Evolutionary conservation across 2,888 invertebrate species (phyloP).

Genomic region (Torymus tubicola): DNA sequence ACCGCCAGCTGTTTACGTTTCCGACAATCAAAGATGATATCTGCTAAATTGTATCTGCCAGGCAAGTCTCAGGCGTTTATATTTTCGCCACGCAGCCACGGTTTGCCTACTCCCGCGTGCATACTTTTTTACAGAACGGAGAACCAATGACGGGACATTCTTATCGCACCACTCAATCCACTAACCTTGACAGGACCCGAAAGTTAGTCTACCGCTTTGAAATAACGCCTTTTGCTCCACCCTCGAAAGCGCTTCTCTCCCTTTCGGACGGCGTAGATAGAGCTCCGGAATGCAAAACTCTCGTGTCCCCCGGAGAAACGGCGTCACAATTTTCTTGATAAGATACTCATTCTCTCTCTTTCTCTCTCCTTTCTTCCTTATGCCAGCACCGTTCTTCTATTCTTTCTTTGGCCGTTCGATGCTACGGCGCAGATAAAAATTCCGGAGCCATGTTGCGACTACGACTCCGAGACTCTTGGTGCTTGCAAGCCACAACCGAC

Average conservation of each 20-base stretch:
- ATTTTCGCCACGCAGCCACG: neutral
- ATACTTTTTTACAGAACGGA: neutral
- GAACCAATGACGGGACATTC: too few relatives aligned
- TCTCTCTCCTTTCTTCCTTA: neutral
- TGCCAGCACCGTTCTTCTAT: too few relatives aligned
- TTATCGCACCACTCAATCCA: slow-evolving; percentile 11
- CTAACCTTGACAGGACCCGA: neutral
- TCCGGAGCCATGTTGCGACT: slow-evolving; percentile 11
- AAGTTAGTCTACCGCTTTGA: neutral
- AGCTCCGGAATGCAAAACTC: slow-evolving; percentile 16
- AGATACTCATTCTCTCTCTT: neutral
- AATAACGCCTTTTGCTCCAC: too few relatives aligned
- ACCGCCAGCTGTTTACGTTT: neutral
- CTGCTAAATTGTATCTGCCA: neutral
- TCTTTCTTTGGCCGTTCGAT: neutral
- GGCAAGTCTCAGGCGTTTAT: neutral
- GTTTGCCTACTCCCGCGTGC: neutral
- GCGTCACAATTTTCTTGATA: slow-evolving; percentile 24
- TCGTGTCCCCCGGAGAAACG: neutral
- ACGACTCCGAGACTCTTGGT: neutral
- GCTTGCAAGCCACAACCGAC: neutral
- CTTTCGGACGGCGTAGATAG: neutral
- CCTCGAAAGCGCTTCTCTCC: too few relatives aligned
- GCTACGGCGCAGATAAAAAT: slow-evolving; percentile 7
- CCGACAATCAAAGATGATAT: neutral